A percentile compares a stretch with the other conserved stretches of the same genome.
Evolutionary conservation across 1,140 invertebrate species (phyloP).

Genomic region (Polypedilum pembai): DNA sequence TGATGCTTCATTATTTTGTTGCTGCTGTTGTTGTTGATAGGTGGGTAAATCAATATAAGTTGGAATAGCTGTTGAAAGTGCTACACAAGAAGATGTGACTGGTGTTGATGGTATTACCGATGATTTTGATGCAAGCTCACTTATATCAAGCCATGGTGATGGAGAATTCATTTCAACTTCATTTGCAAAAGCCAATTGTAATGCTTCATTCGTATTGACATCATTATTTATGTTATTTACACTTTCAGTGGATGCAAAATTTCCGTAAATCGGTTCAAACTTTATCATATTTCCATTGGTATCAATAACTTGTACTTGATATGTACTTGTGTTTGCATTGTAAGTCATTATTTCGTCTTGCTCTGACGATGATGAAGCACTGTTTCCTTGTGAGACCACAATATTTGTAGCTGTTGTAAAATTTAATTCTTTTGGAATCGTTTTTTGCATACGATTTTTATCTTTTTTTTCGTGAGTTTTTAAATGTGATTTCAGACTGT

Average conservation of each 20-base stretch:
- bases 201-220: conserved; percentile 45
- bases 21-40: neutral
- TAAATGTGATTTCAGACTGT: conserved; percentile 71
- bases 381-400: neutral
- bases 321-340: neutral
- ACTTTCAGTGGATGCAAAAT: no score
- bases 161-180: conserved; percentile 56
- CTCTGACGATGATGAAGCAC: neutral
- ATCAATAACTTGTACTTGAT: conserved; percentile 35
- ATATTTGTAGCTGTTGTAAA: conserved; percentile 28
- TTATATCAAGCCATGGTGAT: conserved; percentile 62
- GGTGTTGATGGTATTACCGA: conserved; percentile 38
- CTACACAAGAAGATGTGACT: conserved; percentile 40
- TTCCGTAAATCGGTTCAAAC: neutral
- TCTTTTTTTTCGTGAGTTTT: conserved; percentile 51
- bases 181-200: conserved; percentile 61
- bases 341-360: conserved; percentile 28
- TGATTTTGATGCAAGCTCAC: conserved; percentile 48
- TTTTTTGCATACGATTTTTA: conserved; percentile 22
- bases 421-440: conserved; percentile 31
- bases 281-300: conserved; percentile 31
- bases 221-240: no score
- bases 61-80: conserved; percentile 62
- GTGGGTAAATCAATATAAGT: conserved; percentile 53
- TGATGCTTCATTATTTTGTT: neutral